Evolutionary conservation across 2,888 invertebrate species (phyloP).

Genomic region (Allolobophora icterica): DNA sequence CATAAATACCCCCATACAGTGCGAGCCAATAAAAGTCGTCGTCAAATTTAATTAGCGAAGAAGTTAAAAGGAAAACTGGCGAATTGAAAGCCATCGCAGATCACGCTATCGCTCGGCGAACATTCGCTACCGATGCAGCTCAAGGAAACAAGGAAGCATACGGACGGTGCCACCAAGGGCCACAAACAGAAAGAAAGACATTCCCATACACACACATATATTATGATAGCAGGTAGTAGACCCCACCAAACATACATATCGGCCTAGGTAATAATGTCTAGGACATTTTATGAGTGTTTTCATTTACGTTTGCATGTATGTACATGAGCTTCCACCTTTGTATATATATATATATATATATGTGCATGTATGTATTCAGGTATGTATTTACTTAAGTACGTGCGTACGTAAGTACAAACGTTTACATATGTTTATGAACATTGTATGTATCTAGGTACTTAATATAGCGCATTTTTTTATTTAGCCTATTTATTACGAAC

Average conservation of each 20-base stretch:
- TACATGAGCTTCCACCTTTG: neutral
- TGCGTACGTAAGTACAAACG: neutral
- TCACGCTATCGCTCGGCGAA: neutral
- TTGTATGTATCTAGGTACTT: too few relatives aligned
- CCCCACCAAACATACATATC: too few relatives aligned
- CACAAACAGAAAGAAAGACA: neutral
- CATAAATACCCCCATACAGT: neutral
- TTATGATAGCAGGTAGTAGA: too few relatives aligned
- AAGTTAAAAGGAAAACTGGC: constrained; percentile 17
- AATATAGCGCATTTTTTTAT: too few relatives aligned
- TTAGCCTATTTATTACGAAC: too few relatives aligned
- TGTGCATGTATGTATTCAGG: neutral
- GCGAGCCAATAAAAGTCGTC: neutral
- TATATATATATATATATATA: neutral
- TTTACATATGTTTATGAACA: too few relatives aligned
- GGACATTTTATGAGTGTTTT: neutral
- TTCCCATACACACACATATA: too few relatives aligned
- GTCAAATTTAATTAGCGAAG: constrained; percentile 11
- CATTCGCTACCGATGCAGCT: neutral
- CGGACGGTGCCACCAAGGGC: neutral
- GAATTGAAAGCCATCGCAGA: neutral
- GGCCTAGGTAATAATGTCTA: too few relatives aligned
- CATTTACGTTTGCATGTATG: neutral
- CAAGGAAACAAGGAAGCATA: neutral
- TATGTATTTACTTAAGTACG: neutral